Percentiles rank a stretch among this genome's conserved stretches.
Evolutionary conservation across 2,113 vertebrate genomes (phyloP).

Genomic region (Saccopteryx bilineata): DNA sequence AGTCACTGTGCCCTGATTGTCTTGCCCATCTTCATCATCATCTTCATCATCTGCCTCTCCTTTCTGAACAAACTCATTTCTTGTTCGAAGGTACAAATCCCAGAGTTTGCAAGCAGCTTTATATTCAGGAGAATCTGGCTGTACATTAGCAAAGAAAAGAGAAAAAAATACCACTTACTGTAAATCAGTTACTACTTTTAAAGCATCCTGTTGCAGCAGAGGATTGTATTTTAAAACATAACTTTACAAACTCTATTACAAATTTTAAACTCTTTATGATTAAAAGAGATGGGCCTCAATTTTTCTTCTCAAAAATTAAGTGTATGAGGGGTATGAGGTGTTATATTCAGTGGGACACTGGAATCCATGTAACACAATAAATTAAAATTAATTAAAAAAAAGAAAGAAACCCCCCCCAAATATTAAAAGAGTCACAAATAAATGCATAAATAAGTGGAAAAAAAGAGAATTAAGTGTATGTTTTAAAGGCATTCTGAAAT

Average conservation of each 20-base stretch:
- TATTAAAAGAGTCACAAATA: too few relatives aligned
- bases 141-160: conserved; percentile 70
- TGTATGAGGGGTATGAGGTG: too few relatives aligned
- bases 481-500: conserved; percentile 57
- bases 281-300: background rate
- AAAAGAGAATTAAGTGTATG: background rate
- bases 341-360: too few relatives aligned
- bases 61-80: conserved; percentile 98
- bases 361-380: too few relatives aligned
- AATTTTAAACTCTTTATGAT: conserved; percentile 42
- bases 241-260: conserved; percentile 45
- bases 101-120: conserved; percentile 98
- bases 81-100: conserved; percentile 98
- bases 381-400: too few relatives aligned
- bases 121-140: conserved; percentile 96
- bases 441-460: background rate
- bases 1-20: conserved; percentile 91
- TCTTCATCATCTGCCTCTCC: conserved; percentile 97
- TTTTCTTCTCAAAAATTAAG: background rate
- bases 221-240: background rate
- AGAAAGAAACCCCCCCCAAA: too few relatives aligned
- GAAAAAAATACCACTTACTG: conserved; percentile 20
- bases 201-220: conserved; percentile 32
- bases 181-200: conserved; percentile 43
- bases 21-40: conserved; percentile 94